phyloP scores from a whole-genome alignment of 2,797 vertebrate genomes.

The Coregonus ussuriensis region DNA sequence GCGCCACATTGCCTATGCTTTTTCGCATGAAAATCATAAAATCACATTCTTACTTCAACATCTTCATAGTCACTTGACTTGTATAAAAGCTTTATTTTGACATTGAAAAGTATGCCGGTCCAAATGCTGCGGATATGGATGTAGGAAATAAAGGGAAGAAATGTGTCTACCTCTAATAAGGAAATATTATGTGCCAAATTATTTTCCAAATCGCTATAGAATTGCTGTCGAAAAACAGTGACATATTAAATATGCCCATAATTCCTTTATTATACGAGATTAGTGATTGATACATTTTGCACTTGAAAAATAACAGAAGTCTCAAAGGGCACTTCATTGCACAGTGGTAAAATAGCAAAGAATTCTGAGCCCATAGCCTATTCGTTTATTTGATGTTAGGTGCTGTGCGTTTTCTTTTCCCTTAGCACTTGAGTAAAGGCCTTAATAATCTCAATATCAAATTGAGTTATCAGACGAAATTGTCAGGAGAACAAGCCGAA shows the following conservation, averaged over 20 bases:
- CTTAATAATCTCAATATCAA: conserved; percentile 11
- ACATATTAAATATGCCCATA: not conserved
- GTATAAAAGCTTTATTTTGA: not conserved
- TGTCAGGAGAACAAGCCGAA: conserved; percentile 57
- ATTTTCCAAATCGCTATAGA: not conserved
- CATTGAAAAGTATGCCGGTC: not conserved
- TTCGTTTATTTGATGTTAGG: conserved; percentile 1
- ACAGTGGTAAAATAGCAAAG: not conserved
- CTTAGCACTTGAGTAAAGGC: not conserved
- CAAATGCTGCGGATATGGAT: not conserved
- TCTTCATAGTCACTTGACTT: not conserved
- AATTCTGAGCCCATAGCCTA: not conserved
- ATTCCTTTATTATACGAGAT: not conserved
- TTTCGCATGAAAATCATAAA: conserved; percentile 31
- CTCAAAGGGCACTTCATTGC: not conserved
- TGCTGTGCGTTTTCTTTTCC: not conserved
- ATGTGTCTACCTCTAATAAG: not conserved
- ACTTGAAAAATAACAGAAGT: not conserved
- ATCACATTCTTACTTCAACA: not conserved
- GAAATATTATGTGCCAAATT: not conserved
- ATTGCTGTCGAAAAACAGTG: not conserved
- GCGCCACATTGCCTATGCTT: conserved; percentile 26
- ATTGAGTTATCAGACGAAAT: conserved; percentile 76
- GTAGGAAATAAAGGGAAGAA: not conserved
- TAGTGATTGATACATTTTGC: not conserved